phyloP scores from a whole-genome alignment of 2,797 vertebrate genomes.

The Phoeniculus purpureus region DNA sequence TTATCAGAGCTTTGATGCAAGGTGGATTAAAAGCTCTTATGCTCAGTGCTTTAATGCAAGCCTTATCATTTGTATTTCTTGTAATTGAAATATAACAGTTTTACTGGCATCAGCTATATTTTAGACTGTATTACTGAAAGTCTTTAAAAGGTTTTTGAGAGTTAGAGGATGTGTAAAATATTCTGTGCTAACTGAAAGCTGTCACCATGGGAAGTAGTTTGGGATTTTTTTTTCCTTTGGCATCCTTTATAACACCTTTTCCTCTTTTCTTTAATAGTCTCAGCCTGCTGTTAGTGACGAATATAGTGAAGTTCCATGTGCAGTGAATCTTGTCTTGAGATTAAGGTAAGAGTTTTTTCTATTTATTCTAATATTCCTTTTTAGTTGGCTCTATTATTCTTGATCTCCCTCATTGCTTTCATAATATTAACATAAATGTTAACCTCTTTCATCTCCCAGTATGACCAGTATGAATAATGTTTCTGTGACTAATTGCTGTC shows the following conservation, averaged over 20 bases:
- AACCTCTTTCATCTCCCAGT: conserved; percentile 57
- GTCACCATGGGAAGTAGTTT: neutral
- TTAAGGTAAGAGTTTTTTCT: conserved; percentile 87
- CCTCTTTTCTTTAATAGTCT: conserved; percentile 77
- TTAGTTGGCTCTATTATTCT: neutral
- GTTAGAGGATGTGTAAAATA: conserved; percentile 21
- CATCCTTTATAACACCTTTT: neutral
- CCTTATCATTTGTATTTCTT: neutral
- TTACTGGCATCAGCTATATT: neutral
- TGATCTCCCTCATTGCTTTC: conserved; percentile 61
- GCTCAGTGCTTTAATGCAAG: neutral
- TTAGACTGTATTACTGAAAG: conserved; percentile 5
- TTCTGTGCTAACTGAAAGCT: neutral
- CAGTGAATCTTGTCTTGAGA: conserved; percentile 95
- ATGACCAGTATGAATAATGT: conserved; percentile 56
- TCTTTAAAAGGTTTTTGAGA: conserved; percentile 14
- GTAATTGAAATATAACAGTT: neutral
- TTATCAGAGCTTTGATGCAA: conserved; percentile 21
- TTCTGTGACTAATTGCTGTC: conserved; percentile 69
- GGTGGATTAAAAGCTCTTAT: neutral
- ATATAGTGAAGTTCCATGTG: conserved; percentile 82
- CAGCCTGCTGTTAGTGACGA: conserved; percentile 82
- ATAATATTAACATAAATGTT: conserved; percentile 69
- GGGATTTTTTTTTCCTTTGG: neutral
- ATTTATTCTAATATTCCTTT: conserved; percentile 39